Base-by-base conservation (phyloP, 2,888 invertebrate species). In the Apantesis nais region DNA sequence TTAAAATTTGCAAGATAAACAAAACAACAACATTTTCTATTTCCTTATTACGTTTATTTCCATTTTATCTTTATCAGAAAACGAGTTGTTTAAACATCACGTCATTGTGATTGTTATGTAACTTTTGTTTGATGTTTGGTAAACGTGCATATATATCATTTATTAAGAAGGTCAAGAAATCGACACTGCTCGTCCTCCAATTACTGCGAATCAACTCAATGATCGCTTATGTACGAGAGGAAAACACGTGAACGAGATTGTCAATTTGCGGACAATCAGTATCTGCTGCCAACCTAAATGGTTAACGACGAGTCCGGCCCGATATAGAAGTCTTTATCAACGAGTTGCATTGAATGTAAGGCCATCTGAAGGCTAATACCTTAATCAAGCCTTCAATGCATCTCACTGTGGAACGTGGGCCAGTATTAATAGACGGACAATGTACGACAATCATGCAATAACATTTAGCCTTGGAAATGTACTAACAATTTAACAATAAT, bases 351-450 rank as follows among this genome's bases (percentile, higher is more conserved):
- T 62, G 66, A 66, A 62, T 34, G 55, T 77, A 67, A 81, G 83
- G 83, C 25, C 73, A 52, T 12, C 62, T 64, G 73, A 78, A 81
- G 79, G 80, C 68, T 44, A 55, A 69, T 73, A 71, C 78, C 78
- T 76, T 68, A 69, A 63, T 66, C 65, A 55, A 55, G 62, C 67
- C 62, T 72, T 66, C 41, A 72, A 80, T 78, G 74, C 80, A 78
- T 66, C 71, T 60, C 52, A 44, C 55, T 41, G 14, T 44, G 7
- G 31, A 31, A 55, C 65, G 65, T 69, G 64, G 67, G 41, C 52
- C 58, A 58, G 14, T 58, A 37, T 66, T 52, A 37, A 65, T 60
- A 65, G 29, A 41, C 41, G 58, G 58, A 58, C 58, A 29, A 25
- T 25, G 14, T 55, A 55, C 12, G 52, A 44, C 63, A 41, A 29